Percentiles rank a stretch among this genome's conserved stretches.
Evolutionary conservation across 2,888 invertebrate genomes (phyloP).

Genomic region (Rhogogaster chlorosoma): DNA sequence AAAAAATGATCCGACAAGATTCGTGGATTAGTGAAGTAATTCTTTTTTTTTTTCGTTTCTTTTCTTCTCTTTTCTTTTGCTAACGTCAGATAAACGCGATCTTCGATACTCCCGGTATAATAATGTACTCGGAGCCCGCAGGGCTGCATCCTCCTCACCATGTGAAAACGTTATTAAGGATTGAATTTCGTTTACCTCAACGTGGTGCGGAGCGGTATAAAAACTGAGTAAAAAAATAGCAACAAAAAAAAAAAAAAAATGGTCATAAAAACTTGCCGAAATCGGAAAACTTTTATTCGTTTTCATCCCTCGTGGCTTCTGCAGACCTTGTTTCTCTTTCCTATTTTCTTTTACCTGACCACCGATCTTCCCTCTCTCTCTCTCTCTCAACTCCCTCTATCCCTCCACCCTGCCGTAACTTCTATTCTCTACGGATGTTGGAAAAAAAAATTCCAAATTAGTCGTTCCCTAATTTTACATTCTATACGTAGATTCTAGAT

Average conservation of each 20-base stretch:
- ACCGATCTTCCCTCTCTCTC: background rate
- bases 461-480: background rate
- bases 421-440: background rate
- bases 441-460: background rate
- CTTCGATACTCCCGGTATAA: background rate
- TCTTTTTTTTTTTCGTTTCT: background rate
- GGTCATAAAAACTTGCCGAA: conserved; percentile 66
- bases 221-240: conserved; percentile 56
- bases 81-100: background rate
- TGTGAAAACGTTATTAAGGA: conserved; percentile 53
- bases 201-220: background rate
- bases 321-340: background rate
- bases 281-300: conserved; percentile 70
- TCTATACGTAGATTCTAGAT: no score
- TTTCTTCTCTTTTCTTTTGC: background rate
- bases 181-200: conserved; percentile 64
- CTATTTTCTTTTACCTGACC: background rate
- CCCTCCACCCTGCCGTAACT: background rate
- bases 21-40: background rate
- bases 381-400: background rate
- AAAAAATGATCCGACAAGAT: no score
- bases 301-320: conserved; percentile 55
- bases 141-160: background rate
- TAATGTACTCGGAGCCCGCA: background rate
- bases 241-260: conserved; percentile 46